These are phyloP conservation scores for Arbacia lixula DNA, from an alignment of 53 echinoderm and acorn worm species.

Conservation along the genomic window DNA sequence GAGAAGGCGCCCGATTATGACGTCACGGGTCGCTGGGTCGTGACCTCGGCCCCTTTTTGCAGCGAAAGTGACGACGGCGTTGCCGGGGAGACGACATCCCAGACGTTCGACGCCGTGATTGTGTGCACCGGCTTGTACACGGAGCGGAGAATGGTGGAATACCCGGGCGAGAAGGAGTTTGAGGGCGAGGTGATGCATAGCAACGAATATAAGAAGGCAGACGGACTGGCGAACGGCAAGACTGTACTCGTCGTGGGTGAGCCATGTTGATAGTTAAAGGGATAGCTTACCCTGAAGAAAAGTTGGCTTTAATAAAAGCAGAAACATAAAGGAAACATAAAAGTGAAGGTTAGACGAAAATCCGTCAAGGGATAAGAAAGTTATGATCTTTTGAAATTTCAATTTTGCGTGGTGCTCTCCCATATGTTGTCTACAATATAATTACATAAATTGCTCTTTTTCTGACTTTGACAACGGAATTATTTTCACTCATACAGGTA, in stretches of 20 bases:
- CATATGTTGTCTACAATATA: too few species aligned
- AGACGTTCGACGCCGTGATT: slow-evolving; percentile 83
- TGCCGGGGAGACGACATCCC: slow-evolving; percentile 21
- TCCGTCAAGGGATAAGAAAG: too few species aligned
- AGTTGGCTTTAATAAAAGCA: too few species aligned
- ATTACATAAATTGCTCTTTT: too few species aligned
- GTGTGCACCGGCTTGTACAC: slow-evolving; percentile 74
- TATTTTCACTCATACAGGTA: too few species aligned
- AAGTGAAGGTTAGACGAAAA: too few species aligned
- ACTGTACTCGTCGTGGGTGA: slow-evolving; percentile 87
- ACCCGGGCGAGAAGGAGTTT: slow-evolving; percentile 76
- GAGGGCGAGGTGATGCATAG: slow-evolving; percentile 81
- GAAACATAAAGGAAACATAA: too few species aligned
- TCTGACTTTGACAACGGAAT: too few species aligned
- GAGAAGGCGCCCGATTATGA: slow-evolving; percentile 67
- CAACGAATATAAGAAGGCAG: slow-evolving; percentile 73
- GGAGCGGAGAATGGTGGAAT: slow-evolving; percentile 56
- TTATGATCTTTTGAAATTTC: too few species aligned
- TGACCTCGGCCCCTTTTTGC: slow-evolving; percentile 54
- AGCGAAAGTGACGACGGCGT: not conserved
- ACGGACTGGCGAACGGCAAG: slow-evolving; percentile 69
- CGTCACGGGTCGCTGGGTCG: slow-evolving; percentile 75
- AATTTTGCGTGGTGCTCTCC: too few species aligned
- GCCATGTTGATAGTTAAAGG: not conserved
- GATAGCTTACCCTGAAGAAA: too few species aligned